Evolutionary conservation across 2,113 vertebrate species (phyloP).

Genomic region (Catharus fuscescens): DNA sequence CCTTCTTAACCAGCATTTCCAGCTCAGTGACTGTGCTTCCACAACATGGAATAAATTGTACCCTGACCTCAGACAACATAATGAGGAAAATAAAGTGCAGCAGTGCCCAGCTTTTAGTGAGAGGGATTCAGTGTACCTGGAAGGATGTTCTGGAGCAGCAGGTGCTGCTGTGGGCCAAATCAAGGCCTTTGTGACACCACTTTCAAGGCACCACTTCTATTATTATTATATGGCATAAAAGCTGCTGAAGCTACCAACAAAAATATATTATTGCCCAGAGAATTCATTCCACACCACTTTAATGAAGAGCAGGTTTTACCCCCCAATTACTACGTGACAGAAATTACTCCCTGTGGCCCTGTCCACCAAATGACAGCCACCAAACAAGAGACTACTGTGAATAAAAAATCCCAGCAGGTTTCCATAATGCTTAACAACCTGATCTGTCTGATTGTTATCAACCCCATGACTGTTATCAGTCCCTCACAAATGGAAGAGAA

Average conservation of each 20-base stretch:
- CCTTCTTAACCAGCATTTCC: neutral
- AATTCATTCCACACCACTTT: slow-evolving; percentile 25
- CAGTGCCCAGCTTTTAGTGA: neutral
- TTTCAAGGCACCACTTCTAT: neutral
- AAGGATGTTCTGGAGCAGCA: neutral
- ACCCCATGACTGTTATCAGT: neutral
- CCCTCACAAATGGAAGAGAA: neutral
- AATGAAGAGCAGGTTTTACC: slow-evolving; percentile 24
- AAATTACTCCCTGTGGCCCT: neutral
- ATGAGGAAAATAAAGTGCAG: neutral
- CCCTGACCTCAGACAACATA: neutral
- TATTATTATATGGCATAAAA: neutral
- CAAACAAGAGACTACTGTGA: neutral
- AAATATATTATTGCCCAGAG: neutral
- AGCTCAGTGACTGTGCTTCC: neutral
- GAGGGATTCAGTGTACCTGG: neutral
- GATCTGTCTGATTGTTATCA: neutral
- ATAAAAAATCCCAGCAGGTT: neutral
- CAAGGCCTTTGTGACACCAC: neutral
- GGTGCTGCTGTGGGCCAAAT: neutral
- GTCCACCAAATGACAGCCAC: neutral
- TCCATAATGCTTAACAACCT: neutral
- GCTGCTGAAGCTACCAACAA: neutral
- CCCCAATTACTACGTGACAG: neutral
- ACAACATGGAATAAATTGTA: neutral